A percentile compares a stretch with the other conserved stretches of the same genome.
Evolutionary conservation across 2,888 invertebrate genomes (phyloP).

Genomic region (Sphinx pinastri): DNA sequence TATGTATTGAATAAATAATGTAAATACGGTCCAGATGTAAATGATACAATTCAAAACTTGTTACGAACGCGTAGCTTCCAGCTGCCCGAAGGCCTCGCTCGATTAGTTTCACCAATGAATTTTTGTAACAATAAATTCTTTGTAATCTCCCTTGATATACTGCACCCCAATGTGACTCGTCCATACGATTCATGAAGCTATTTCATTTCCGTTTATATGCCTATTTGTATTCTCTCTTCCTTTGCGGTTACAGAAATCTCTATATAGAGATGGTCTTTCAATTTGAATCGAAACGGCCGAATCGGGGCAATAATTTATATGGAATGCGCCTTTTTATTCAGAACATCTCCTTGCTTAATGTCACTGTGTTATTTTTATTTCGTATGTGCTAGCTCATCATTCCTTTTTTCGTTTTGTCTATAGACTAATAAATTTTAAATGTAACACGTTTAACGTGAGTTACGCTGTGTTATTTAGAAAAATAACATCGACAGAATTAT

Average conservation of each 20-base stretch:
- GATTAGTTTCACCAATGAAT: conserved; percentile 35
- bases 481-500: too few species aligned
- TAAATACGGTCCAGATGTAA: conserved; percentile 38
- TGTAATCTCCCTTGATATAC: conserved; percentile 58
- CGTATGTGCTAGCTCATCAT: not conserved
- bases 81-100: conserved; percentile 30
- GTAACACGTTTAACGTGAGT: not conserved
- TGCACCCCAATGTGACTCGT: conserved; percentile 59
- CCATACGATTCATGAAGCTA: conserved; percentile 73
- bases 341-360: conserved; percentile 56
- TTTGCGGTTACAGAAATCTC: conserved; percentile 77
- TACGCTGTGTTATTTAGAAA: too few species aligned
- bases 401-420: not conserved
- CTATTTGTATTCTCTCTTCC: conserved; percentile 78
- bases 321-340: conserved; percentile 70
- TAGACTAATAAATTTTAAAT: not conserved
- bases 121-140: conserved; percentile 47
- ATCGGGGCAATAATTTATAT: conserved; percentile 78
- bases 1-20: conserved; percentile 72
- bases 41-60: conserved; percentile 38
- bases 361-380: conserved; percentile 32
- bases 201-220: conserved; percentile 77
- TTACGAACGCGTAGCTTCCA: conserved; percentile 14
- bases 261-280: conserved; percentile 78
- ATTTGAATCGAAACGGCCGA: conserved; percentile 80